Evolutionary conservation across 2,888 invertebrate species (phyloP), one percentile per base, ranked within the genome.

Genomic region (Ophraella communa): DNA sequence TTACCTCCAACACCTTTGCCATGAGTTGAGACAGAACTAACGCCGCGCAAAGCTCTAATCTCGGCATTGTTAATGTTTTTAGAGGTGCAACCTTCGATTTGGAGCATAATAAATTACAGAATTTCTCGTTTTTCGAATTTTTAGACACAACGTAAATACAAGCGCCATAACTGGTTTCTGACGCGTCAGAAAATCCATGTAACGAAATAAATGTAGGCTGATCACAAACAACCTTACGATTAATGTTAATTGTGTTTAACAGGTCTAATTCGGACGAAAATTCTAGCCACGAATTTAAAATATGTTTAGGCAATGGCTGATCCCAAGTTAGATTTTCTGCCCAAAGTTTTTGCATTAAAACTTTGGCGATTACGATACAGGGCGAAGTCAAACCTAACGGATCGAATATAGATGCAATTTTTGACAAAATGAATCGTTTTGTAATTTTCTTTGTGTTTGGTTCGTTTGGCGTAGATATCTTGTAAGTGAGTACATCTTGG

Each of bases 151-250:
- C n/a, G n/a, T n/a, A n/a, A n/a, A n/a, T n/a, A n/a, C n/a, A n/a
- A n/a, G n/a, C n/a, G n/a, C n/a, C n/a, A n/a, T n/a, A n/a, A n/a
- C n/a, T 68, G 23, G 39, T 20, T 56, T 62, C 47, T 35, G 62
- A 58, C 2, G 73, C 70, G 58, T 71, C 73, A 11, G 60, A 51
- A 55, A 71, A 73, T 7, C 66, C 69, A 42, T 74, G 71, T 4
- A 74, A 11, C 49, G 71, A 64, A 17, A 42, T 42, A 17, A 3
- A 3, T 14, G 7, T 42, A 42, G 14, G n/a, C n/a, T n/a, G n/a
- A n/a, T n/a, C n/a, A n/a, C n/a, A n/a, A n/a, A n/a, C n/a, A n/a
- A n/a, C n/a, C 14, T 42, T 14, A 17, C 42, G 42, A 14, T 17
- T 14, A 5, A 53, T 53, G 4, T 30, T 4, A 20, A 35, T 11